Evolutionary conservation across 2,113 vertebrate species (phyloP), one percentile per base, ranked within the genome.

Genomic region (Fulmarus glacialis): DNA sequence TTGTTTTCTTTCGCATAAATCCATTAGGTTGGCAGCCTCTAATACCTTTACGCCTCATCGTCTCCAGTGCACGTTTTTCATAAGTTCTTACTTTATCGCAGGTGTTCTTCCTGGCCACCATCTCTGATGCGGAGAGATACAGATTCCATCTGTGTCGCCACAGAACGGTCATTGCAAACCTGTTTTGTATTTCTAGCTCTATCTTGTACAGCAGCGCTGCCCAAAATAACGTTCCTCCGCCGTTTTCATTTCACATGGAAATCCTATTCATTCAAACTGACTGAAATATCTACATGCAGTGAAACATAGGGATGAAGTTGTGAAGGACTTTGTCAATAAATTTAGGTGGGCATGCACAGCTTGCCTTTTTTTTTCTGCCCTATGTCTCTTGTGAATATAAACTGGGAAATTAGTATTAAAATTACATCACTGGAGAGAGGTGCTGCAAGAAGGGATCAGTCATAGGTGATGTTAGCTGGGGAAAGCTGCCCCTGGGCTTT

Each of bases 161-260:
- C 63, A 58, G 36, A 84, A 11, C 0, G 0, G 13, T 53, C 42
- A 47, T 5, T 58, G 43, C 40, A 62, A 78, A 71, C 20, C 8
- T 42, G 27, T 12, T 87, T n/a, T 63, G 11, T 79, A 10, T 59
- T 78, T 87, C 56, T 58, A 29, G 24, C 11, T 56, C 19, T 52
- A 13, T 20, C 30, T 52, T 48, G 29, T 15, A 22, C 0, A 14
- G 55, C 30, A 73, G 72, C 40, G 12, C 36, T 45, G 47, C n/a
- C 27, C 36, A n/a, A 52, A 52, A 64, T 19, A 59, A 52, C 12
- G 15, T 58, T 88, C 71, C 9, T 2, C 6, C 3, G 40, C 6
- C 6, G 2, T 43, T 71, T 87, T 75, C 4, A n/a, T 93, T 81
- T 78, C 59, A 48, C 5, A 1, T 43, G 30, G 21, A 77, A 78